phyloP scores from a whole-genome alignment of 1,140 invertebrate genomes.

The Myzus persicae region DNA sequence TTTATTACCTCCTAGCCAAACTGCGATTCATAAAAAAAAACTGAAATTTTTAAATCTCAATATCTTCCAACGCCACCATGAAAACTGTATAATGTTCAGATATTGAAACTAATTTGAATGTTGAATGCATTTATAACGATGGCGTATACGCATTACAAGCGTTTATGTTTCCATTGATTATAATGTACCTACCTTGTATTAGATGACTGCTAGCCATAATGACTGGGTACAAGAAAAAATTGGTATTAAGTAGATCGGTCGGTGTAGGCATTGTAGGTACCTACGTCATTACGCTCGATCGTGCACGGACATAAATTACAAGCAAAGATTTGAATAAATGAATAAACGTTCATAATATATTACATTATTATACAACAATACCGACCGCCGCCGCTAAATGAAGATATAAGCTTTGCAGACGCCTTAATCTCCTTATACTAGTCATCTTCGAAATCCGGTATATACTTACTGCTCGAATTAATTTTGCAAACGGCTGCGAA shows the following conservation, averaged over 20 bases:
- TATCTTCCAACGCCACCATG: neutral
- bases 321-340: neutral
- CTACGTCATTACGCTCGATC: neutral
- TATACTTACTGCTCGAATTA: neutral
- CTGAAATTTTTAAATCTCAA: neutral
- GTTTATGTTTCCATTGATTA: neutral
- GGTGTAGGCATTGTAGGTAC: neutral
- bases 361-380: neutral
- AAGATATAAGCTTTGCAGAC: neutral
- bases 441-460: neutral
- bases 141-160: neutral
- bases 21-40: neutral
- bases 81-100: neutral
- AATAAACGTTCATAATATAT: slow-evolving; percentile 4
- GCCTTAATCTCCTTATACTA: neutral
- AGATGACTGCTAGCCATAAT: neutral
- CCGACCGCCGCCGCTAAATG: neutral
- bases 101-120: neutral
- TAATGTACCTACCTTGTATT: neutral
- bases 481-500: neutral
- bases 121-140: neutral
- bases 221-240: neutral
- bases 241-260: neutral
- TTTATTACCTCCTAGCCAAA: neutral
- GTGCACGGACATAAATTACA: slow-evolving; percentile 16